Evolutionary conservation across 2,888 invertebrate species (phyloP).

Genomic region (Caenorhabditis sinica): DNA sequence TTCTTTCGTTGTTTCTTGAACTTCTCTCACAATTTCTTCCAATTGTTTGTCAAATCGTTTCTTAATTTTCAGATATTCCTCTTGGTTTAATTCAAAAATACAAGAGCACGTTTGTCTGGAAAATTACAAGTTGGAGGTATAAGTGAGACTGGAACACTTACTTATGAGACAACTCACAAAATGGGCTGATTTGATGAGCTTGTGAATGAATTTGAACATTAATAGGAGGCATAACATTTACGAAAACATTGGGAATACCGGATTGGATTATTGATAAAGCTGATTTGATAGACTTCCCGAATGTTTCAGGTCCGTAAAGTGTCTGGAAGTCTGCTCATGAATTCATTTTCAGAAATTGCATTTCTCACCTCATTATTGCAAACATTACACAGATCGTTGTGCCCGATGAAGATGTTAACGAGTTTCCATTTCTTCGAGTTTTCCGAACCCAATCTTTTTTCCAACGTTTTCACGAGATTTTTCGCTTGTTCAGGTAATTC

Average conservation of each 20-base stretch:
- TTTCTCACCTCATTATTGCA: constrained; percentile 64
- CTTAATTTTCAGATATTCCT: constrained; percentile 48
- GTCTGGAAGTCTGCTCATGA: constrained; percentile 32
- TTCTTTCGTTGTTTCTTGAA: constrained; percentile 18
- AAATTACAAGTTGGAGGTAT: not conserved
- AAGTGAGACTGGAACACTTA: constrained; percentile 3
- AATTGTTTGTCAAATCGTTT: constrained; percentile 40
- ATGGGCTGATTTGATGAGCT: constrained; percentile 63
- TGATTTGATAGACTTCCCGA: constrained; percentile 30
- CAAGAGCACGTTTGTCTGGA: constrained; percentile 69
- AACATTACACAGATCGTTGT: constrained; percentile 68
- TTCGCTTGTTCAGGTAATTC: constrained; percentile 42
- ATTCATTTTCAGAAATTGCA: too few relatives aligned
- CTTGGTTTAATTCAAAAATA: constrained; percentile 49
- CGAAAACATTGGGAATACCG: constrained; percentile 63
- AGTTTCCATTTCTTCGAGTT: constrained; percentile 65
- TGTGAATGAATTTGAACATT: constrained; percentile 67
- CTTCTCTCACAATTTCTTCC: constrained; percentile 19
- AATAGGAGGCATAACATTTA: constrained; percentile 73
- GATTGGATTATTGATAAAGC: constrained; percentile 48
- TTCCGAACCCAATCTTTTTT: constrained; percentile 12
- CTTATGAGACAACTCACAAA: constrained; percentile 70
- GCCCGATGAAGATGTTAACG: constrained; percentile 70
- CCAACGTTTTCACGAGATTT: constrained; percentile 14
- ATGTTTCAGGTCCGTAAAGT: constrained; percentile 46